Evolutionary conservation across 2,113 vertebrate species (phyloP), one percentile per base, ranked within the genome.

Genomic region (Hyla sarda): DNA sequence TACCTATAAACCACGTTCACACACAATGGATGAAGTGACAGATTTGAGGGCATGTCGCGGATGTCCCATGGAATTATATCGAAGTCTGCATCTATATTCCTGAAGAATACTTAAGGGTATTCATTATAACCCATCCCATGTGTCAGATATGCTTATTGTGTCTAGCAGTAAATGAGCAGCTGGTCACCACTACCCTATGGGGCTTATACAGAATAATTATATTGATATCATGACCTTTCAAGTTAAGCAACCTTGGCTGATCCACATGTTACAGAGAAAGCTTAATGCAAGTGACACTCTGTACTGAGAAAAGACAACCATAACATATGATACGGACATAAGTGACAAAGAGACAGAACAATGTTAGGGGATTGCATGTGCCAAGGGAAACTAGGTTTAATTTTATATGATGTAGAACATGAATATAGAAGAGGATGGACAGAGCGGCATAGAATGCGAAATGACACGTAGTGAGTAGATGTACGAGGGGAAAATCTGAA

Each of bases 241-340:
- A 32, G n/a, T 9, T 30, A 45, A 54, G 74, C 50, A 54, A 54
- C 75, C 30, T 54, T 56, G 30, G 76, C 76, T 37, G 8, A 37
- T 79, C 52, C 32, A 34, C 28, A 79, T 56, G 76, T 79, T 79
- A 41, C 52, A 32, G 21, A 56, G 28, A 80, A 80, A 25, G 21
- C 9, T 12, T 60, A 80, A 60, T 80, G 45, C 21, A 58, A 41
- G 52, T 41, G 52, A 58, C 76, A 79, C 58, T 37, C 52, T 41
- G 50, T 52, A 76, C 30, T 3, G 16, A 37, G 32, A 37, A 41
- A 8, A 13, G 14, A 41, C 52, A 34, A 8, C 17, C 30, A 7
- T 19, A 79, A n/a, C 30, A n/a, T 19, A 78, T 34, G 30, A 56
- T 34, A n/a, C 14, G n/a, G n/a, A n/a, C n/a, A n/a, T n/a, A n/a